These are phyloP conservation scores for Morpho achilles DNA, from an alignment of 2,888 invertebrate genomes.

Conservation along the genomic window DNA sequence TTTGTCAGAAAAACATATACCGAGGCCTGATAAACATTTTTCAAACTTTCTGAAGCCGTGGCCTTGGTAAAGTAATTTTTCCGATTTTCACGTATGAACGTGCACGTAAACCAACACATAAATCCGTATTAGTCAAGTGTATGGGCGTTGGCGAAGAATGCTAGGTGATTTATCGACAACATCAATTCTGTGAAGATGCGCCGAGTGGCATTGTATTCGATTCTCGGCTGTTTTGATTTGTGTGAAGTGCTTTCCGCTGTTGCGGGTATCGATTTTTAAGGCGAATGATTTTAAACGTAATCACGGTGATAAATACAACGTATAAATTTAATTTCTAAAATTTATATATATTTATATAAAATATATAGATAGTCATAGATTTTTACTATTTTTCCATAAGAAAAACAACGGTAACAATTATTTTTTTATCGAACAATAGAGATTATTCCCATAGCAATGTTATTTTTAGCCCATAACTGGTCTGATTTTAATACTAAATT, in stretches of 20 bases:
- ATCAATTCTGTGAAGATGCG: constrained; percentile 67
- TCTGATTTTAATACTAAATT: too few species aligned
- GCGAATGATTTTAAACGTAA: constrained; percentile 21
- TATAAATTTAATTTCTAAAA: too few species aligned
- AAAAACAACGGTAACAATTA: too few species aligned
- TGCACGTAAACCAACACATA: constrained; percentile 38
- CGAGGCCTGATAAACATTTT: too few species aligned
- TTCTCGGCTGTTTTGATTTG: constrained; percentile 34
- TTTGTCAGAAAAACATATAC: too few species aligned
- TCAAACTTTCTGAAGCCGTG: too few species aligned
- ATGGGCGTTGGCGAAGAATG: constrained; percentile 56
- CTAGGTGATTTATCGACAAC: constrained; percentile 55
- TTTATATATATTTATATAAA: too few species aligned
- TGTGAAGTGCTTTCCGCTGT: constrained; percentile 28
- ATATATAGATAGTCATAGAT: too few species aligned
- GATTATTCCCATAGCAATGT: too few species aligned
- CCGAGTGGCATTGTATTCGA: constrained; percentile 49
- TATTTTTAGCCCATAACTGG: too few species aligned
- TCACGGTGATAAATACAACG: not conserved
- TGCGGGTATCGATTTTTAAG: constrained; percentile 34
- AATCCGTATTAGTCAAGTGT: constrained; percentile 70
- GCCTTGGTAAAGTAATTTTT: not conserved
- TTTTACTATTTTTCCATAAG: too few species aligned
- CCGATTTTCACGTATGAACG: constrained; percentile 15
- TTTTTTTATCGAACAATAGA: too few species aligned